These are phyloP conservation scores for Neosilurus hyrtlii DNA, from an alignment of 2,797 vertebrate species.

Conservation along the genomic window DNA sequence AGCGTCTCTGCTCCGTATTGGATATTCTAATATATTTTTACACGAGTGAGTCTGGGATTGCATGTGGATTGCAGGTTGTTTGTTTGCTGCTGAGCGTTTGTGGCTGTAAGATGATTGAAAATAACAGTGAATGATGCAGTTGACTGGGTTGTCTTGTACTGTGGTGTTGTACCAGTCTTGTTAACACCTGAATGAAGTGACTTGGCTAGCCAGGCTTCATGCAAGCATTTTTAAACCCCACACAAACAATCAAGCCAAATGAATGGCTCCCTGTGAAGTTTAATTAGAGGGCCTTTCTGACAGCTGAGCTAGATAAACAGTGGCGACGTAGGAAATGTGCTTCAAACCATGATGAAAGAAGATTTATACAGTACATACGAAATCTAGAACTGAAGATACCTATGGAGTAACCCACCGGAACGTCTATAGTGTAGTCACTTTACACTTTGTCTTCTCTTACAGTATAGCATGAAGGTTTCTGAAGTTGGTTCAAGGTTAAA, in stretches of 20 bases:
- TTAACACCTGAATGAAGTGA: conserved; percentile 58
- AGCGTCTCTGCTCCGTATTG: neutral
- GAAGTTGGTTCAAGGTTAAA: neutral
- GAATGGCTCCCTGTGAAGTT: conserved; percentile 60
- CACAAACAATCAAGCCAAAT: conserved; percentile 59
- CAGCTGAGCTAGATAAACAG: conserved; percentile 55
- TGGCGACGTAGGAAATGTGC: conserved; percentile 39
- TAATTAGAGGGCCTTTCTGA: conserved; percentile 59
- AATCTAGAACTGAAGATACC: conserved; percentile 16
- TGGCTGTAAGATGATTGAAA: conserved; percentile 29
- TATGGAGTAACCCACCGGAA: too few relatives aligned
- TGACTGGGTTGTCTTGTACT: conserved; percentile 21
- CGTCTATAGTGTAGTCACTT: too few relatives aligned
- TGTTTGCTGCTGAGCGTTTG: conserved; percentile 31
- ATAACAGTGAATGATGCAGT: conserved; percentile 18
- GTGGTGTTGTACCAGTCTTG: conserved; percentile 40
- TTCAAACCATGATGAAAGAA: conserved; percentile 44
- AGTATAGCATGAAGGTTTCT: neutral
- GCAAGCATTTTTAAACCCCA: conserved; percentile 58
- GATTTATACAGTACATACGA: conserved; percentile 16
- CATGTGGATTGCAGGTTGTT: conserved; percentile 26
- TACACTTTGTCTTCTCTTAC: neutral
- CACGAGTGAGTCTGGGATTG: neutral
- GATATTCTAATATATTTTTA: neutral
- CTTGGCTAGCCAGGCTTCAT: conserved; percentile 49